Evolutionary conservation across 1,140 invertebrate genomes (phyloP), one percentile per base, ranked within the genome.

Genomic region (Tetramorium parvispinum): DNA sequence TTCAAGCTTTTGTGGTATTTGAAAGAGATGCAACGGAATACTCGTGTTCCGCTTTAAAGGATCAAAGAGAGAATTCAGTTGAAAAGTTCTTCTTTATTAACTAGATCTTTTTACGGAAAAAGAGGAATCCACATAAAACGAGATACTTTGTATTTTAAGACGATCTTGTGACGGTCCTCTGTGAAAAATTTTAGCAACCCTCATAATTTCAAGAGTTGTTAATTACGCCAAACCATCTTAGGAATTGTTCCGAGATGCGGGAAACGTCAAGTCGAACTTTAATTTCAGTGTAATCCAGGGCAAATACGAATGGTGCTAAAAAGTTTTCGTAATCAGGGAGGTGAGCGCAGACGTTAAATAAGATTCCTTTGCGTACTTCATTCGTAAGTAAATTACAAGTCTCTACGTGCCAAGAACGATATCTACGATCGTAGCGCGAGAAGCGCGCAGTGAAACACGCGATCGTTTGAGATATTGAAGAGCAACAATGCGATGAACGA

Each of bases 161-260:
- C 40, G 32, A 68, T 51, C n/a, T 32, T 24, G 32, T 37, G 24
- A 32, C 51, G 10, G 5, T 27, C 0, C 6, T 70, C 7, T 55
- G 32, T 11, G n/a, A 32, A 81, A 81, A 70, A 81, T n/a, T 70
- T 21, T n/a, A 32, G 10, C 16, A 6, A 57, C 37, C 24, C 53
- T 46, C 40, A 57, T 73, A 59, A 46, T 13, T 6, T 51, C 66
- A 32, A 46, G 13, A 40, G 11, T 49, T 43, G 78, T 46, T 83
- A 75, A 83, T 83, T 73, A 75, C 40, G 43, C 8, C 27, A 18
- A 75, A 82, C 43, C 59, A 37, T 73, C 59, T 73, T 27, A 43
- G 57, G 55, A 61, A 83, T 46, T 75, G 24, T 37, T 37, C 5
- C n/a, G 18, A 46, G 68, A 59, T 73, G 79, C 79, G 66, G 79